These are phyloP conservation scores for Macrotrachela quadricornifera DNA, from an alignment of 1,140 invertebrate genomes.

Conservation along the genomic window DNA sequence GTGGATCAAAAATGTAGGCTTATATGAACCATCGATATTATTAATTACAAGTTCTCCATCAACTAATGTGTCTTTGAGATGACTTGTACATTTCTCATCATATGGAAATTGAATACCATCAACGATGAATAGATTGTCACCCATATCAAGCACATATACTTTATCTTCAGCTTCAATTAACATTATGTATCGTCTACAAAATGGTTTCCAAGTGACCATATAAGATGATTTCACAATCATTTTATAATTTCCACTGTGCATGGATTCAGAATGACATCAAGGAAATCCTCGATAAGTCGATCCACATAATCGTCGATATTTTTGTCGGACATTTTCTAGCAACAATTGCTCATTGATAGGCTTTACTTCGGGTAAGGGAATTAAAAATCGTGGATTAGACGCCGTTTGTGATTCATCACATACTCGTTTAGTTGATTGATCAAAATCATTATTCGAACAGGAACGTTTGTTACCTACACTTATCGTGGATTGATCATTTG, in stretches of 20 bases:
- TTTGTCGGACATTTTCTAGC: conserved; percentile 45
- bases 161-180: conserved; percentile 59
- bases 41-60: conserved; percentile 95
- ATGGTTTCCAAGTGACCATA: conserved; percentile 94
- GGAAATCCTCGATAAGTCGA: conserved; percentile 67
- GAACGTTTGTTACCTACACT: no score
- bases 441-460: no score
- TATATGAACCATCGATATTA: conserved; percentile 37
- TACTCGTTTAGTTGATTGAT: no score
- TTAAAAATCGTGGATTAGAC: conserved; percentile 10
- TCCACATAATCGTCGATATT: conserved; percentile 54
- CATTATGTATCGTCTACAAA: conserved; percentile 96
- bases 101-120: conserved; percentile 53
- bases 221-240: conserved; percentile 47
- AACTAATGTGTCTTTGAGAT: conserved; percentile 58
- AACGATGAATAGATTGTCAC: conserved; percentile 77
- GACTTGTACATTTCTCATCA: conserved; percentile 44
- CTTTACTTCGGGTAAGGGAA: conserved; percentile 24
- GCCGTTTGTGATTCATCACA: not conserved
- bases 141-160: conserved; percentile 80
- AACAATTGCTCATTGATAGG: conserved; percentile 33
- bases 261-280: conserved; percentile 84
- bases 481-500: no score
- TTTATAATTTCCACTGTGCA: conserved; percentile 53
- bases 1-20: conserved; percentile 76